These are phyloP conservation scores for Halisarca cf. caerulea DNA, from an alignment of 37 sponge, comb jelly and placozoan species.

Conservation along the genomic window DNA sequence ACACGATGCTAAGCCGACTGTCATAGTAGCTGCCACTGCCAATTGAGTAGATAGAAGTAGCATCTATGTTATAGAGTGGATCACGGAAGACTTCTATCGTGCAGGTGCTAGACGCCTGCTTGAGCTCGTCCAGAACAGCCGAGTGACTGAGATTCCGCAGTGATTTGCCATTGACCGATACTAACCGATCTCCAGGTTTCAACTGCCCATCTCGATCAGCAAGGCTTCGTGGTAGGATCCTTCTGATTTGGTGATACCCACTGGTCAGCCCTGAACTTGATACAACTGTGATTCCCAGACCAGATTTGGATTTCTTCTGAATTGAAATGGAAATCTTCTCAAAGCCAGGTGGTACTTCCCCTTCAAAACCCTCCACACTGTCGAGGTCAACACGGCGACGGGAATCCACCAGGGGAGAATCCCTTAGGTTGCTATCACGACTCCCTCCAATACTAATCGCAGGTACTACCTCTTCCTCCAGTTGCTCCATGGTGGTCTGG, in stretches of 20 bases:
- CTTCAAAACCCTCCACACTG: background rate
- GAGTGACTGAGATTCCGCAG: constrained; percentile 46
- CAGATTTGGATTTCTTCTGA: constrained; percentile 48
- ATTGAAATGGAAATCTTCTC: constrained; percentile 27
- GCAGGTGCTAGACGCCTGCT: constrained; percentile 39
- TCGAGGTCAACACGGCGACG: background rate
- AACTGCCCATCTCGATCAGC: constrained; percentile 63
- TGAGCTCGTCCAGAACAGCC: constrained; percentile 50
- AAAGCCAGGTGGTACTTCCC: constrained; percentile 26
- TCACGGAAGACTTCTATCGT: constrained; percentile 57
- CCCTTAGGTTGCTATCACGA: background rate
- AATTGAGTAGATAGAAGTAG: constrained; percentile 37
- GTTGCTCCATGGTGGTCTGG: background rate
- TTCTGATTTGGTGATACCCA: constrained; percentile 50
- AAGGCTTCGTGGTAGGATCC: constrained; percentile 58
- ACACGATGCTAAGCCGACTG: constrained; percentile 39
- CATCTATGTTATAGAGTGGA: constrained; percentile 32
- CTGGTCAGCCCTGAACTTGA: constrained; percentile 18
- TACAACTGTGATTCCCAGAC: constrained; percentile 67
- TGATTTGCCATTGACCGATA: constrained; percentile 55
- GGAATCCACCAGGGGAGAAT: background rate
- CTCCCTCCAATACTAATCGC: background rate
- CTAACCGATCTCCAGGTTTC: constrained; percentile 65
- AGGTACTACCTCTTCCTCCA: background rate
- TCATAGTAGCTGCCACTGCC: constrained; percentile 30